Percentiles rank a stretch among this genome's conserved stretches.
phyloP scores from a whole-genome alignment of 2,797 vertebrate genomes.

The Champsocephalus gunnari region DNA sequence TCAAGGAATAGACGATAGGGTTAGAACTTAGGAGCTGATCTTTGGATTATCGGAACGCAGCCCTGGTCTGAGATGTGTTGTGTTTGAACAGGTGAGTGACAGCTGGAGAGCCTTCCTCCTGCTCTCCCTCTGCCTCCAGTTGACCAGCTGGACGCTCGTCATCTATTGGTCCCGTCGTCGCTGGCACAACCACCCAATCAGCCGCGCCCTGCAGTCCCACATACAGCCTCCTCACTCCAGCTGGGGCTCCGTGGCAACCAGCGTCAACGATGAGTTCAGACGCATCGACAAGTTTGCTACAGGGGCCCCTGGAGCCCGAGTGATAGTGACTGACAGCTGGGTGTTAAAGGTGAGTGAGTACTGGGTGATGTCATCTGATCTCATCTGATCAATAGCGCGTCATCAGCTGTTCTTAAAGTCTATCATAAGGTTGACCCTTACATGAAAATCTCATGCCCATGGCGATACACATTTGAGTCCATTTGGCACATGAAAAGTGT shows the following conservation, averaged over 20 bases:
- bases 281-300: constrained; percentile 95
- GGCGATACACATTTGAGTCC: no score
- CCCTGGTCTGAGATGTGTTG: neutral
- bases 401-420: neutral
- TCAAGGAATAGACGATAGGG: no score
- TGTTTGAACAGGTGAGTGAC: constrained; percentile 73
- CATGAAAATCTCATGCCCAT: no score
- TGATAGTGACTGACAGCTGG: constrained; percentile 95
- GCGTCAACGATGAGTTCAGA: constrained; percentile 92
- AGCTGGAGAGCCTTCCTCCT: constrained; percentile 87
- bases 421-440: no score
- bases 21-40: no score
- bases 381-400: neutral
- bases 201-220: constrained; percentile 81
- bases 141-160: constrained; percentile 78
- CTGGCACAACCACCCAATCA: constrained; percentile 91
- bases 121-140: constrained; percentile 81
- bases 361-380: neutral
- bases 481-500: no score
- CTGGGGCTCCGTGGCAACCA: constrained; percentile 89
- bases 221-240: constrained; percentile 80
- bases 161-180: constrained; percentile 88
- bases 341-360: constrained; percentile 86
- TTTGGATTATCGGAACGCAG: no score
- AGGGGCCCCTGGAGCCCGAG: constrained; percentile 87